phyloP scores from a whole-genome alignment of 2,113 vertebrate genomes.

The Rhea pennata region DNA sequence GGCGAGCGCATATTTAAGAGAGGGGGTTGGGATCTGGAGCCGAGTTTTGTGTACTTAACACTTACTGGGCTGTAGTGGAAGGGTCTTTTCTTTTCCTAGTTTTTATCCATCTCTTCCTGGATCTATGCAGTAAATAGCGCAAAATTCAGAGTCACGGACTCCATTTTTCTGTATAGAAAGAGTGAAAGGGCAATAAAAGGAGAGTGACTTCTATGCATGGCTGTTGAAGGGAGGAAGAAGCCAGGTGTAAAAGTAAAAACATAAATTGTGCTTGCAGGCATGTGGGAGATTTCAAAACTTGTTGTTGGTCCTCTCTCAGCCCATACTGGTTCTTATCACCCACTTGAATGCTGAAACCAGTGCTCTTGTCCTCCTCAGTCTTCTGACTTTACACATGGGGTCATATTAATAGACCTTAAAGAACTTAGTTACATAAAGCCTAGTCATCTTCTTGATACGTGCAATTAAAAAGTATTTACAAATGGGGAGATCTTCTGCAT shows the following conservation, averaged over 20 bases:
- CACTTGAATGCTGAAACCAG: neutral
- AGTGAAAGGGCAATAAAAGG: neutral
- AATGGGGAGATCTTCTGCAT: neutral
- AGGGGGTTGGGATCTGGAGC: neutral
- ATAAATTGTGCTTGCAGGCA: neutral
- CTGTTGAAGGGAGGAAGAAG: neutral
- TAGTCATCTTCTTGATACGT: neutral
- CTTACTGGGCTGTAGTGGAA: neutral
- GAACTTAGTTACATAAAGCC: neutral
- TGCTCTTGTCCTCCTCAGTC: neutral
- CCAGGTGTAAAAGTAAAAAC: neutral
- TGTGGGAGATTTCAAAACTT: neutral
- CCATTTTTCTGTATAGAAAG: neutral
- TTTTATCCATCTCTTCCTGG: neutral
- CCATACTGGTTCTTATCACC: neutral
- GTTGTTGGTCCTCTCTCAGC: neutral
- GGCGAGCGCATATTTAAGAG: neutral
- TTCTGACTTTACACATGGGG: neutral
- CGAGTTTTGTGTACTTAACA: neutral
- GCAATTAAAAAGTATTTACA: slow-evolving; percentile 17
- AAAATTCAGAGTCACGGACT: neutral
- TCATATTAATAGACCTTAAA: neutral
- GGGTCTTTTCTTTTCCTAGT: neutral
- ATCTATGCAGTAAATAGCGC: neutral
- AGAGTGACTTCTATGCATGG: neutral